Evolutionary conservation across 2,797 vertebrate species (phyloP).

Genomic region (Avahi laniger): DNA sequence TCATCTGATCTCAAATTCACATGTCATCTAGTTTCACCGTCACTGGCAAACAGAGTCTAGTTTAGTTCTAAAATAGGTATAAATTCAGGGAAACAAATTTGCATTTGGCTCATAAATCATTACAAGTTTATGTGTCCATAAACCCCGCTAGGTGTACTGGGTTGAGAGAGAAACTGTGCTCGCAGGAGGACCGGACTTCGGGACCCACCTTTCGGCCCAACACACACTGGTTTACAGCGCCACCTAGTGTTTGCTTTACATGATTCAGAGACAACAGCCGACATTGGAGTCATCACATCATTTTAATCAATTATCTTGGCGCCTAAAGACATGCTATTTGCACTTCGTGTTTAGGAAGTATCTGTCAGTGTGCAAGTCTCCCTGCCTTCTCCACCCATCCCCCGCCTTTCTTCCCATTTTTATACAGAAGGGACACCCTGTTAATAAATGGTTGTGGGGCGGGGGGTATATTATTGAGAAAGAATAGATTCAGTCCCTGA

Average conservation of each 20-base stretch:
- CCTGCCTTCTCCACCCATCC: no score
- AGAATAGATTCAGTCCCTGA: background rate
- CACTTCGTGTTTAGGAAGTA: accelerated
- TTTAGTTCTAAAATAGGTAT: background rate
- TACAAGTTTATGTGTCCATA: background rate
- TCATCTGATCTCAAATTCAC: background rate
- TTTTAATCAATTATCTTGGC: no score
- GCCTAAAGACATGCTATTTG: background rate
- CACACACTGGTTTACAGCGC: background rate
- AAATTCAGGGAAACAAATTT: background rate
- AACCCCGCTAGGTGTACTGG: background rate
- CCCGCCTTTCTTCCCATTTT: background rate
- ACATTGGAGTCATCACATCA: background rate
- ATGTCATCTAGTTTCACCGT: background rate
- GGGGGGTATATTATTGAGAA: accelerated
- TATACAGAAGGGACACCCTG: accelerated
- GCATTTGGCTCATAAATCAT: background rate
- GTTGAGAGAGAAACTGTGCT: no score
- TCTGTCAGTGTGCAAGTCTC: accelerated
- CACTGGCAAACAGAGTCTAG: background rate
- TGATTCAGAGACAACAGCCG: background rate
- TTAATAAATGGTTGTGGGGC: background rate
- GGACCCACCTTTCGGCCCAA: background rate
- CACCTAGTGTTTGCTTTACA: slow-evolving; percentile 27
- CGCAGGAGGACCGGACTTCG: no score